phyloP scores from a whole-genome alignment of 2,888 invertebrate species.

The Ariolimax columbianus region DNA sequence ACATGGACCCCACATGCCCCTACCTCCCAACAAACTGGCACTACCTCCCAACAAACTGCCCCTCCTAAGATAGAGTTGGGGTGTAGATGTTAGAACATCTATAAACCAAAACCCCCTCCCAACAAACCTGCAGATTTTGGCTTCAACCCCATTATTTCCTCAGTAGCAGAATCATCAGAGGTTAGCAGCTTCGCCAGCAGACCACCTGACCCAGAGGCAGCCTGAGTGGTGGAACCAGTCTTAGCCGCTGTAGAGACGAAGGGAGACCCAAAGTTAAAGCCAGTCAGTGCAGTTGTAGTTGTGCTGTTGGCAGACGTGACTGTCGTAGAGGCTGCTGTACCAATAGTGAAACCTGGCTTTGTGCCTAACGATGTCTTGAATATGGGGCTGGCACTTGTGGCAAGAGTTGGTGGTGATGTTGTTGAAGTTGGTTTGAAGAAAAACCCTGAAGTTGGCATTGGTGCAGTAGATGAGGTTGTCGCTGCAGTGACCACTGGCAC shows the following conservation, averaged over 20 bases:
- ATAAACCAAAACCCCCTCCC: too few species aligned
- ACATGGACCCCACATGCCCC: too few species aligned
- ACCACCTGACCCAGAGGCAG: conserved; percentile 16
- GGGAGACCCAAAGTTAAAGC: conserved; percentile 50
- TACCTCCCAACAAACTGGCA: too few species aligned
- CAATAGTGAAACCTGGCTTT: conserved; percentile 32
- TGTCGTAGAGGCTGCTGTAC: neutral
- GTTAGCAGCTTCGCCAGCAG: conserved; percentile 51
- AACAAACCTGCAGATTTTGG: conserved; percentile 34
- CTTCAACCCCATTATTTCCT: neutral
- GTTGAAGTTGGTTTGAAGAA: conserved; percentile 10
- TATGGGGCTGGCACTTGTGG: conserved; percentile 32
- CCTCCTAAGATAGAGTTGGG: too few species aligned
- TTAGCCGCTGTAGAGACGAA: conserved; percentile 34
- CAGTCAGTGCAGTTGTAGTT: conserved; percentile 18
- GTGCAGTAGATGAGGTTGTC: neutral
- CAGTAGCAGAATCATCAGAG: conserved; percentile 44
- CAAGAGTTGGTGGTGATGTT: neutral
- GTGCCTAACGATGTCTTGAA: conserved; percentile 35
- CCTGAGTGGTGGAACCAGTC: neutral
- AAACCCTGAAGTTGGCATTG: neutral
- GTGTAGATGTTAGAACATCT: too few species aligned
- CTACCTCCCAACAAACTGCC: too few species aligned
- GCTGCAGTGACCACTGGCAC: neutral
- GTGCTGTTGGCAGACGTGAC: neutral